Base-by-base conservation (phyloP, 2,113 vertebrate species). In the Malurus elegans region DNA sequence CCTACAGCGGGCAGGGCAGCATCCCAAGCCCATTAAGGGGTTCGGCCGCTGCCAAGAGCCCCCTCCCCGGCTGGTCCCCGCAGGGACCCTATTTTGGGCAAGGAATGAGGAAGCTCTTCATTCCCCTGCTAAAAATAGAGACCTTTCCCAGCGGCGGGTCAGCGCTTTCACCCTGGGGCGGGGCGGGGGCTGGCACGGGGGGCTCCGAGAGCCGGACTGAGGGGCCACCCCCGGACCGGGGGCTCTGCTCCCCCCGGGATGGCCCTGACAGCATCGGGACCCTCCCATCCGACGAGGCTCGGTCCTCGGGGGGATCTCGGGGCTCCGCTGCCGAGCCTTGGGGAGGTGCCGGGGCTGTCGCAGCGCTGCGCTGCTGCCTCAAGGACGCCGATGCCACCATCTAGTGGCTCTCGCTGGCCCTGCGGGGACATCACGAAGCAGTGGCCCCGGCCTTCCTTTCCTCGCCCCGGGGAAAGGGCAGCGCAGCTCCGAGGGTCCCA, bases 81-180 rank as follows among this genome's bases (percentile, higher is more conserved):
- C 67, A 24, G 86, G 64, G 79, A 62, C 82, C 82, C 82, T 80
- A 80, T 96, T 95, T 92, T 38, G 91, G 94, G 91, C 90, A 92
- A 94, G 82, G 92, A 96, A 96, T 76, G 92, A 94, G 92, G 92
- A 94, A 95, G 36, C 86, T 88, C 88, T 92, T 84, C 60, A 67
- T 95, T 91, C 18, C 56, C 34, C 18, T 3, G 88, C 94, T 96
- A 97, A 89, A 97, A 97, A 97, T 97, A 97, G 84, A 18, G 94
- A 44, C 70, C 81, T 85, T 87, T 78, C 70, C 40, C 64, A 21
- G 64, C 23, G n/a, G 26, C 34, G 50, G 87, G 88, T 79, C 76
- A 69, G 15, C 1, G 61, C 80, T 40, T 7, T 81, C 95, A 13
- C 94, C 13, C 15, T 26, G 81, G 34, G 36, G 25, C 36, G 66